Evolutionary conservation across 1,140 invertebrate genomes (phyloP), one percentile per base, ranked within the genome.

Genomic region (Bombus vancouverensis): DNA sequence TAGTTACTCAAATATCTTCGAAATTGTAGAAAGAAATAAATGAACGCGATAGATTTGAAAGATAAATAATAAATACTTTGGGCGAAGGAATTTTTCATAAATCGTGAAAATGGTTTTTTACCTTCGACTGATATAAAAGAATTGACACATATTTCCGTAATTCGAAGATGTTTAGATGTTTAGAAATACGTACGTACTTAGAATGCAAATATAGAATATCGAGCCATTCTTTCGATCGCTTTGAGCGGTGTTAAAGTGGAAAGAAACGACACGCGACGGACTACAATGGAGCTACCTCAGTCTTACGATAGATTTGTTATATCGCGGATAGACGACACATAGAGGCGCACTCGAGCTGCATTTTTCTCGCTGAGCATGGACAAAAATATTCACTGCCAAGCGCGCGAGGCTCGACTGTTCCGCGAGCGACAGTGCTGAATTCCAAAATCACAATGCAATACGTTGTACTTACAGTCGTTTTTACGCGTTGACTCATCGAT

Each of bases 401-500:
- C 68, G 70, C 74, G 72, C 71, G 28, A 44, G 72, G 87, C 92
- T 92, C 91, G 92, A 88, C 92, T 92, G 89, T 90, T 93, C 90
- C 89, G 89, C 91, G 89, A 91, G 68, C 70, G 82, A 93, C 83
- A 92, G 90, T 92, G 92, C 89, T 93, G 90, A 92, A 94, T 95
- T 95, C 93, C 93, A 94, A 95, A 95, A 93, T 92, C 83, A 93
- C 92, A 93, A 94, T 94, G 94, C 94, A 94, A 94, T 94, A 95
- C 91, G 87, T 94, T 94, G 94, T 95, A 95, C 93, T 95, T 95
- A 95, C 93, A 92, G 90, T 92, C 89, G 91, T 88, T 92, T 90
- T 91, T 82, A 92, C 89, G 87, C 89, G 82, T 87, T 91, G 87
- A 88, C 87, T 91, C 90, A 87, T 91, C 87, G 86, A 89, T 91